Evolutionary conservation across 2,888 invertebrate species (phyloP).

Genomic region (Meiosimyza decipiens): DNA sequence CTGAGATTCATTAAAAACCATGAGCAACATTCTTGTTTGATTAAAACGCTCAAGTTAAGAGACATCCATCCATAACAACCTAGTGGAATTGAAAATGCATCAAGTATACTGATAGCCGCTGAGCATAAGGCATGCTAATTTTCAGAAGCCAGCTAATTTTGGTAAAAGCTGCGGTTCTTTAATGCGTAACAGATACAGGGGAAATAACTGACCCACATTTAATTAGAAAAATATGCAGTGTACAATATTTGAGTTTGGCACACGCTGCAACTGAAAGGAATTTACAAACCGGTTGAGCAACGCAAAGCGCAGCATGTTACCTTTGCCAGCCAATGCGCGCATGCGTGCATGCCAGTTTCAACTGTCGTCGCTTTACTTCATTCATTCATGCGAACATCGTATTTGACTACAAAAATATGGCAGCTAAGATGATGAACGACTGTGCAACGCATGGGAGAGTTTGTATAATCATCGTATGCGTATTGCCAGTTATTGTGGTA

Average conservation of each 20-base stretch:
- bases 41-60: too few species aligned
- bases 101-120: too few species aligned
- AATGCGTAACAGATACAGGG: too few species aligned
- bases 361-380: neutral
- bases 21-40: too few species aligned
- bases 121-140: too few species aligned
- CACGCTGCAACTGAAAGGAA: neutral
- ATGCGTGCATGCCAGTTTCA: neutral
- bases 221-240: constrained; percentile 30
- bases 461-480: too few species aligned
- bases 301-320: constrained; percentile 2
- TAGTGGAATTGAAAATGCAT: too few species aligned
- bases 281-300: neutral
- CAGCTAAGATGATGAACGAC: constrained; percentile 10
- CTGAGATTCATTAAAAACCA: too few species aligned
- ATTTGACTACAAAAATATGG: constrained; percentile 14
- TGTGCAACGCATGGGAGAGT: neutral
- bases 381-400: constrained; percentile 13
- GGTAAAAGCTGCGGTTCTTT: constrained; percentile 16
- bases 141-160: neutral
- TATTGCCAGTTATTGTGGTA: too few species aligned
- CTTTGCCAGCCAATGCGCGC: constrained; percentile 2
- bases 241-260: neutral
- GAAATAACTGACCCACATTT: constrained; percentile 17
- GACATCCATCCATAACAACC: too few species aligned